These are phyloP conservation scores for Tyria jacobaeae DNA, from an alignment of 2,888 invertebrate genomes.

Conservation along the genomic window DNA sequence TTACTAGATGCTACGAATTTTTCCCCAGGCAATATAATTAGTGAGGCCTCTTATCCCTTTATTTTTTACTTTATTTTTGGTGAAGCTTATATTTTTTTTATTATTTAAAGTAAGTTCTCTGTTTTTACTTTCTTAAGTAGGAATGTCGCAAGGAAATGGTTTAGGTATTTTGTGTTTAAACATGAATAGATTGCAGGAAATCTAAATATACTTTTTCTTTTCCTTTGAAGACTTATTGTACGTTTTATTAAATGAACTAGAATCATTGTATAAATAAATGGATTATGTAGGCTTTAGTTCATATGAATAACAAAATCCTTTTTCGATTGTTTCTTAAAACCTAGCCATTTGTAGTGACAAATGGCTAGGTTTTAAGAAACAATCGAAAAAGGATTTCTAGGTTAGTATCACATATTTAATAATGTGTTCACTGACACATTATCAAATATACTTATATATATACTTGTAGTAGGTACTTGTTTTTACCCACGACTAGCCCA, in stretches of 20 bases:
- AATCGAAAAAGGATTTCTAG: no score
- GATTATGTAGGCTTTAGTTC: not conserved
- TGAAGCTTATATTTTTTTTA: slow-evolving; percentile 14
- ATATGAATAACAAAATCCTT: not conserved
- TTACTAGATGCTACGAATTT: slow-evolving; percentile 46
- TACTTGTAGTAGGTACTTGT: no score
- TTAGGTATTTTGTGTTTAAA: slow-evolving; percentile 21
- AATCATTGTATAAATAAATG: not conserved
- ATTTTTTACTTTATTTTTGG: slow-evolving; percentile 26
- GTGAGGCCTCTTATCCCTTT: slow-evolving; percentile 32
- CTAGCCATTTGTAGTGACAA: not conserved
- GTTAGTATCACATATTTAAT: no score
- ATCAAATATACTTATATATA: no score
- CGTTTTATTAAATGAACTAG: slow-evolving; percentile 8
- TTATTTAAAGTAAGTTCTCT: slow-evolving; percentile 20
- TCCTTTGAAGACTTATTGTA: slow-evolving; percentile 9
- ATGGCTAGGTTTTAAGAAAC: no score
- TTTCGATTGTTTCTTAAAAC: not conserved
- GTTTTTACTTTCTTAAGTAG: slow-evolving; percentile 18
- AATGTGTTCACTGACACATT: no score
- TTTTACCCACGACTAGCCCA: no score
- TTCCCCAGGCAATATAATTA: slow-evolving; percentile 42
- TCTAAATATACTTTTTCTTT: slow-evolving; percentile 10
- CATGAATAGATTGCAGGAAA: slow-evolving; percentile 17
- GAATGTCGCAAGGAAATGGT: slow-evolving; percentile 23